Evolutionary conservation across 2,888 invertebrate genomes (phyloP).

Genomic region (Dioctria rufipes): DNA sequence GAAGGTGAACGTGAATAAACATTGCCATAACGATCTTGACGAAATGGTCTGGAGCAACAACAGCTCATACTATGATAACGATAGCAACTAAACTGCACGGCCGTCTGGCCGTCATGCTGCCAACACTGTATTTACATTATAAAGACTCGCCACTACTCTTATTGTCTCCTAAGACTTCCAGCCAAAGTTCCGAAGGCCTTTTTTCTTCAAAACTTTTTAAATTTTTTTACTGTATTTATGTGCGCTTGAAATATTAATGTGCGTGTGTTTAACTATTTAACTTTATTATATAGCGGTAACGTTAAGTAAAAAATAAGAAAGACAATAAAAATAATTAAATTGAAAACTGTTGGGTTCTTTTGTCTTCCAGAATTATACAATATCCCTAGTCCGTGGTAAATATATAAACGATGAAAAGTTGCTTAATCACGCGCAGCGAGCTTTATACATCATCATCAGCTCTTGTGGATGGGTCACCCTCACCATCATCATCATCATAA

Average conservation of each 20-base stretch:
- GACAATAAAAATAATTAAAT: conserved; percentile 31
- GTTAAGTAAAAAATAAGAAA: conserved; percentile 31
- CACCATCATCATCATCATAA: not conserved
- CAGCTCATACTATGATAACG: conserved; percentile 53
- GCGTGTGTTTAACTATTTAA: conserved; percentile 48
- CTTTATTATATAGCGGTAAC: conserved; percentile 22
- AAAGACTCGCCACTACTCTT: conserved; percentile 29
- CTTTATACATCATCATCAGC: no score
- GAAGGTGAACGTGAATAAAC: conserved; percentile 60
- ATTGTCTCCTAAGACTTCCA: conserved; percentile 50
- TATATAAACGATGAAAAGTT: no score
- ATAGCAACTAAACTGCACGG: conserved; percentile 7
- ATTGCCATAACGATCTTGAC: conserved; percentile 62
- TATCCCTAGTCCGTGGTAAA: no score
- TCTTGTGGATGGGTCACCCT: no score
- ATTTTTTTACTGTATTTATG: conserved; percentile 48
- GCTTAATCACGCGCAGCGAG: no score
- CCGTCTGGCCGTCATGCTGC: no score
- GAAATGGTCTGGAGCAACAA: conserved; percentile 59
- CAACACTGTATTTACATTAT: not conserved
- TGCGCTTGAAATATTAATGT: conserved; percentile 50
- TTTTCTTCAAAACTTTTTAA: conserved; percentile 32
- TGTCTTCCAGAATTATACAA: no score
- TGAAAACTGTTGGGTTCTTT: not conserved
- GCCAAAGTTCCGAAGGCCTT: conserved; percentile 60